Conservation (phyloP, 2,113 vertebrate species). For the Brachypteracias leptosomus region DNA sequence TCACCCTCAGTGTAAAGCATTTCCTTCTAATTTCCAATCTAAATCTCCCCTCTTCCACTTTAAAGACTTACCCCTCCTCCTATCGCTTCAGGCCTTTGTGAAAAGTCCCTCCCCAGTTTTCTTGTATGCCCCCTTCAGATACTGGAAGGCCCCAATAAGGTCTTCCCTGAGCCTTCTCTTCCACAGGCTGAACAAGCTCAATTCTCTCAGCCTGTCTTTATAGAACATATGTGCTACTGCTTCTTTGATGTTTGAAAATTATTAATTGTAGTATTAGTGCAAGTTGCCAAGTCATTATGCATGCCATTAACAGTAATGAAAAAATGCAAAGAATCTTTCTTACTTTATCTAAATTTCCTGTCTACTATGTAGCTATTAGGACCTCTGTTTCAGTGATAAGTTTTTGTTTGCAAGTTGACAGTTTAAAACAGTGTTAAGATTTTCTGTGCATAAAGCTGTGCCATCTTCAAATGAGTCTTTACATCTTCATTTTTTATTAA, state of each 20-base stretch:
- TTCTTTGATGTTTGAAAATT: background rate
- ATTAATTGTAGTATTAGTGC: background rate
- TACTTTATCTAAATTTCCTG: background rate
- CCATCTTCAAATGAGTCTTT: background rate
- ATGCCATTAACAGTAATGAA: background rate
- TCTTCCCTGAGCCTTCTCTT: too few species aligned
- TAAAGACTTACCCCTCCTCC: too few species aligned
- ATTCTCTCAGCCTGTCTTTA: too few species aligned
- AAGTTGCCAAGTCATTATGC: background rate
- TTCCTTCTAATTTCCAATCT: too few species aligned
- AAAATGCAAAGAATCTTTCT: background rate
- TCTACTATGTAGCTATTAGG: background rate
- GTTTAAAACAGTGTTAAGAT: background rate
- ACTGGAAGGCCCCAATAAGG: too few species aligned
- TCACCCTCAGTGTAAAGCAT: too few species aligned
- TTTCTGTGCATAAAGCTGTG: background rate
- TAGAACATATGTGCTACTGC: background rate
- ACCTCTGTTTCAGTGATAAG: background rate
- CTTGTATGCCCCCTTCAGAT: too few species aligned
- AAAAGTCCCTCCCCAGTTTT: too few species aligned
- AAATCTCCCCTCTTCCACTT: too few species aligned
- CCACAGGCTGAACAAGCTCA: too few species aligned
- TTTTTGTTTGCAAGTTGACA: background rate
- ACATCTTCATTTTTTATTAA: background rate
- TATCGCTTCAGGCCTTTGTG: too few species aligned